Base-by-base conservation (phyloP, 2,797 vertebrate species). In the Rhabdomys pumilio region DNA sequence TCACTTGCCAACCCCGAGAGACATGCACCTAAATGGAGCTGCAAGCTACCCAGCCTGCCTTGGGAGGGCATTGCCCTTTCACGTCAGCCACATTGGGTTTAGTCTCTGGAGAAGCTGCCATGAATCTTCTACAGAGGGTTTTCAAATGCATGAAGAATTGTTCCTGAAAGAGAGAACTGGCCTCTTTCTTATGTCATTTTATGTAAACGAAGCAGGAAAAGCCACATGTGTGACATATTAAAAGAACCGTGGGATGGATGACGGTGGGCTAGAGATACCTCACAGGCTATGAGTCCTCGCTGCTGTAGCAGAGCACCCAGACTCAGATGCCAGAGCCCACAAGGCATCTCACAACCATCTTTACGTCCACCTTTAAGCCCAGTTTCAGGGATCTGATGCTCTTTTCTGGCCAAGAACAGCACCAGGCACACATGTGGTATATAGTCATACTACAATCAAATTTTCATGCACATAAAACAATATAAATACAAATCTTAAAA, bases 1-100 rank as follows among this genome's bases (percentile, higher is more conserved):
- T 97, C 96, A 97, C 90, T 65, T 44, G 69, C 81, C 80, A 89
- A 69, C 41, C 34, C 38, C 41, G 47, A 89, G 72, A 77, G 80
- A 69, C 31, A 6, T 63, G n/a, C 31, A 63, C 84, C 84, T 38
- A 24, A 31, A 81, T 44, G 77, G 38, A 86, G 67, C 63, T 83
- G 38, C 24, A 44, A 90, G 57, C 57, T 89, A 41, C 55, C 38
- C 0, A 3, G 61, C 57, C 76, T 63, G 80, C 69, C 76, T 80
- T 72, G 38, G 55, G 17, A 75, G 79, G 87, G 8, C n/a, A 34
- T 82, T 44, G 80, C 44, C 82, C 65, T 75, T 57, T 83, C 24
- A 65, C 3, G 1, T 76, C 61, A 89, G 73, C 80, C 82, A 61
- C 8, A 34, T 29, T 73, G 57, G 61, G 3, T 31, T 80, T 20